Conservation (phyloP, 2,113 vertebrate species). For the Tyto alba region DNA sequence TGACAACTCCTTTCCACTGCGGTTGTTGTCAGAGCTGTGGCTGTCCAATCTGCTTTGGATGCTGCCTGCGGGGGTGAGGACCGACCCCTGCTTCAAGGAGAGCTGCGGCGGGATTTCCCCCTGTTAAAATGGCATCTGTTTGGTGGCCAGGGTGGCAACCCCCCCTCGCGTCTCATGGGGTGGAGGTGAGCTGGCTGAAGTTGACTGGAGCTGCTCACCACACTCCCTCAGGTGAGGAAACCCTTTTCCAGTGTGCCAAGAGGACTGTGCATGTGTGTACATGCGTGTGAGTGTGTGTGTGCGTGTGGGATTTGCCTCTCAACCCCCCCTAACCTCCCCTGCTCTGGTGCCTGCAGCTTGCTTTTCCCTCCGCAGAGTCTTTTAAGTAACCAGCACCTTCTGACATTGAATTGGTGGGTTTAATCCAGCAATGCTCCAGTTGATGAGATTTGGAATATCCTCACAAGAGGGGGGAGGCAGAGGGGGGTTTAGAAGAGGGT, state of each 20-base stretch:
- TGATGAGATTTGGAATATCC: background rate
- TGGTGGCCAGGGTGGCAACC: background rate
- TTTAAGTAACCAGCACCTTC: background rate
- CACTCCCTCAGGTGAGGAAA: background rate
- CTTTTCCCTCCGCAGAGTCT: background rate
- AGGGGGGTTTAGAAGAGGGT: background rate
- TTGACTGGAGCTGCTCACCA: background rate
- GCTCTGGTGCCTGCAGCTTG: fast-evolving
- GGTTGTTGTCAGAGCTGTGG: background rate
- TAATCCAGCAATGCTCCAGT: background rate
- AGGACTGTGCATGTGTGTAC: background rate
- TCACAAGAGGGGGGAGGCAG: background rate
- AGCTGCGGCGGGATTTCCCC: background rate
- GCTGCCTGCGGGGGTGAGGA: background rate
- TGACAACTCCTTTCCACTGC: background rate
- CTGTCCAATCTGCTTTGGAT: background rate
- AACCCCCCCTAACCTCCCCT: background rate
- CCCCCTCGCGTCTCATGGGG: fast-evolving
- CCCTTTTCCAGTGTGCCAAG: background rate
- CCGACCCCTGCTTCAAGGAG: background rate
- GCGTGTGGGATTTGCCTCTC: background rate
- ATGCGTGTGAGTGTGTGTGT: no score
- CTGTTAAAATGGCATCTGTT: fast-evolving
- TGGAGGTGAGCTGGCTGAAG: background rate
- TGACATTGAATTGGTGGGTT: background rate